A percentile compares a stretch with the other conserved stretches of the same genome.
phyloP scores from a whole-genome alignment of 2,888 invertebrate genomes.

The Phasia obesa region DNA sequence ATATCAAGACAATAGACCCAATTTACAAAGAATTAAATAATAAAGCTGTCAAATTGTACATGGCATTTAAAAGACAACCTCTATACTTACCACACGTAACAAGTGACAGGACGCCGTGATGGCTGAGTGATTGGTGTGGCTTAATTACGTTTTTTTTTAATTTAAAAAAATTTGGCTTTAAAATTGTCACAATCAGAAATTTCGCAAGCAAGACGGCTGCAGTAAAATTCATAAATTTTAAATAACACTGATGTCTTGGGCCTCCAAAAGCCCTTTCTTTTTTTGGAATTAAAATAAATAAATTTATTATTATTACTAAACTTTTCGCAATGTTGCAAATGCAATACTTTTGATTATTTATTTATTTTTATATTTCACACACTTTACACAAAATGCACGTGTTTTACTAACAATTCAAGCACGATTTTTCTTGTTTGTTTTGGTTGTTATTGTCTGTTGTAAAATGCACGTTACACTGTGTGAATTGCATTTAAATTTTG shows the following conservation, averaged over 20 bases:
- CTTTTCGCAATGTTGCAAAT: neutral
- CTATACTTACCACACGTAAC: constrained; percentile 20
- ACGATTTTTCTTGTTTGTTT: constrained; percentile 24
- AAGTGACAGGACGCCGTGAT: constrained; percentile 8
- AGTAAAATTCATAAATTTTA: constrained; percentile 13
- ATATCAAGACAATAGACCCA: neutral
- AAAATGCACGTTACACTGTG: constrained; percentile 1
- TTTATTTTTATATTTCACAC: constrained; percentile 14
- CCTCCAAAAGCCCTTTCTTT: constrained; percentile 18
- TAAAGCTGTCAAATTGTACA: constrained; percentile 36
- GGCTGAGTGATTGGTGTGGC: neutral
- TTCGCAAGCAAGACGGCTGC: constrained; percentile 14
- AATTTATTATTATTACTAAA: constrained; percentile 26
- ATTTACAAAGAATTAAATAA: neutral
- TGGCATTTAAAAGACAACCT: constrained; percentile 8
- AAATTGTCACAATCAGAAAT: constrained; percentile 23
- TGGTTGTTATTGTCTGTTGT: constrained; percentile 10
- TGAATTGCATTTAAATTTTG: constrained; percentile 34
- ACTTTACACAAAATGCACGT: constrained; percentile 45
- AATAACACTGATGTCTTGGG: neutral
- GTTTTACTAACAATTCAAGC: constrained; percentile 30
- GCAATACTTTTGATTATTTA: constrained; percentile 2
- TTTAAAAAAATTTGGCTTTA: neutral
- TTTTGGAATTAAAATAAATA: constrained; percentile 7
- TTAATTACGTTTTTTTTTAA: constrained; percentile 20